phyloP scores from a whole-genome alignment of 2,888 invertebrate species.

The Villa cingulata region DNA sequence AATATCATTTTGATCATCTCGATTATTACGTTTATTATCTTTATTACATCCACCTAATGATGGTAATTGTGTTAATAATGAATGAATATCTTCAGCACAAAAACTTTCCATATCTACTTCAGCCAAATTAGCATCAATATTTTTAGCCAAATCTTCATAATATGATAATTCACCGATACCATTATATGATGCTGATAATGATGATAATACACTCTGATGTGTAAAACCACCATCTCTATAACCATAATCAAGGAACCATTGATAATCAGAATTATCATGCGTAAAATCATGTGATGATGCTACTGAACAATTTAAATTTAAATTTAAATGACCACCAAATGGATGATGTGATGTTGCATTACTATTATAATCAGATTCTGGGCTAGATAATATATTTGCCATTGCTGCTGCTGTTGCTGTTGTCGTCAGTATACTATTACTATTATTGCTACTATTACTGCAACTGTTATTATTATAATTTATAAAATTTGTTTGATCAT shows the following conservation, averaged over 20 bases:
- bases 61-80: constrained; percentile 64
- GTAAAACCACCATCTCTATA: constrained; percentile 62
- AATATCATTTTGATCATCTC: constrained; percentile 45
- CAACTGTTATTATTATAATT: constrained; percentile 21
- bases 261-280: constrained; percentile 80
- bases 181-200: constrained; percentile 68
- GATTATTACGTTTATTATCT: constrained; percentile 31
- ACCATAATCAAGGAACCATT: constrained; percentile 83
- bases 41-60: constrained; percentile 58
- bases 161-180: constrained; percentile 53
- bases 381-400: constrained; percentile 24
- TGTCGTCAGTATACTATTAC: background rate
- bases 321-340: background rate
- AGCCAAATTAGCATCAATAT: constrained; percentile 84
- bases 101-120: constrained; percentile 94
- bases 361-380: constrained; percentile 34
- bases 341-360: constrained; percentile 28
- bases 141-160: constrained; percentile 75
- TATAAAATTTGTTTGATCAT: constrained; percentile 27
- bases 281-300: constrained; percentile 48
- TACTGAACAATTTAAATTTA: constrained; percentile 34
- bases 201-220: constrained; percentile 70
- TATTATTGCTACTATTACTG: background rate
- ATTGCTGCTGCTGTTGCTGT: constrained; percentile 14
- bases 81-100: constrained; percentile 80